Percentiles rank a stretch among this genome's conserved stretches.
These are phyloP conservation scores for Premnoplex brunnescens DNA, from an alignment of 2,797 vertebrate genomes.

Conservation along the genomic window DNA sequence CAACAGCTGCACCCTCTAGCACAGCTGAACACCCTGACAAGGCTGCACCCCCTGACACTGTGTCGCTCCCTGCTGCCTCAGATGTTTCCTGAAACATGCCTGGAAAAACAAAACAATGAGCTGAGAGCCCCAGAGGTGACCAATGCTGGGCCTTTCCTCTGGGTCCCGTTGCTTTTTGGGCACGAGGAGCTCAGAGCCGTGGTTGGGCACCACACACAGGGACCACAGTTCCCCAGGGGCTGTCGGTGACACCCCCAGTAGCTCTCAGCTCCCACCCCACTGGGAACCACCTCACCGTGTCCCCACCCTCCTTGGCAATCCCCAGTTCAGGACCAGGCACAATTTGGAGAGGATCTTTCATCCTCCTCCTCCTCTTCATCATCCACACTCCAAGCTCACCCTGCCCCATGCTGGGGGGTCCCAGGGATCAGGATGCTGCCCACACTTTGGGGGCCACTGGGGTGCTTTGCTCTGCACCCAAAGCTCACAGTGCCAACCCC, in stretches of 20 bases:
- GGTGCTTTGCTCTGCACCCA: background rate
- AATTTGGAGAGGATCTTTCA: background rate
- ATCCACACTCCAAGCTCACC: rapidly evolving
- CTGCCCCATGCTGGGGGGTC: rapidly evolving
- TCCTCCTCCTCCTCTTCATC: background rate
- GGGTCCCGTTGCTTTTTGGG: background rate
- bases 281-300: rapidly evolving
- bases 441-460: background rate
- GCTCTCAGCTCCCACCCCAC: background rate
- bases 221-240: background rate
- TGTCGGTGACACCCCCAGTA: background rate
- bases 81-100: background rate
- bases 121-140: background rate
- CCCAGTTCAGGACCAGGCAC: background rate
- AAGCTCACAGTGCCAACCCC: rapidly evolving
- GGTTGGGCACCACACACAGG: background rate
- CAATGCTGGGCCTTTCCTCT: rapidly evolving
- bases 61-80: rapidly evolving
- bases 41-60: background rate
- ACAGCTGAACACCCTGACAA: background rate
- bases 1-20: background rate
- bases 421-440: background rate
- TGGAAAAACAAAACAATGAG: background rate
- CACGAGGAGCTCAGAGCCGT: rapidly evolving
- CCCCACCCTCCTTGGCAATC: background rate